Conservation (phyloP, 2,888 invertebrate genomes). For the Drosophila subsilvestris region DNA sequence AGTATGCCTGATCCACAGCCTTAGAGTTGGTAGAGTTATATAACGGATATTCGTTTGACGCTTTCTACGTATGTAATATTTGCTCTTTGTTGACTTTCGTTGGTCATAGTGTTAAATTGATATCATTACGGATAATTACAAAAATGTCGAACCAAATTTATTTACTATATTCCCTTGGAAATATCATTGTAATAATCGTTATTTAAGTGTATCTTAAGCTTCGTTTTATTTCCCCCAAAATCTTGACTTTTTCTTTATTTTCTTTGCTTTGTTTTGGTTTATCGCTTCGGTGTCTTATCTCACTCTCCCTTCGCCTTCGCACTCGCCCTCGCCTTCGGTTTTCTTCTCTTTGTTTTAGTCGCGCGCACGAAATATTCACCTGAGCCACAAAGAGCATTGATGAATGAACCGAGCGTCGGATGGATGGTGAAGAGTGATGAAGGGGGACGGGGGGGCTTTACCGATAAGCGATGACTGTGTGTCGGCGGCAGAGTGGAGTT, state of each 20-base stretch:
- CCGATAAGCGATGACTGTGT: conserved; percentile 70
- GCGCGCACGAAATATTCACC: conserved; percentile 63
- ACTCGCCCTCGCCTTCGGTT: conserved; percentile 28
- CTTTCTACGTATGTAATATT: no score
- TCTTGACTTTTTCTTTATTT: conserved; percentile 5
- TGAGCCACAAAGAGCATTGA: conserved; percentile 51
- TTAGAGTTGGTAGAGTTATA: no score
- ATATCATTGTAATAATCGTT: background rate
- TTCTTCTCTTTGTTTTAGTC: conserved; percentile 56
- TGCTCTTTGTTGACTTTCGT: no score
- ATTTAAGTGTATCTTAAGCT: background rate
- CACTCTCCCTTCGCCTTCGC: conserved; percentile 19
- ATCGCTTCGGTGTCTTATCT: conserved; percentile 44
- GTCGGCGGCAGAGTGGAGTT: conserved; percentile 52
- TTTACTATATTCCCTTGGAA: background rate
- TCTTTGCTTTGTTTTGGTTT: conserved; percentile 38
- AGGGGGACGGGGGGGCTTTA: conserved; percentile 5
- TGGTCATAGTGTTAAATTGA: no score
- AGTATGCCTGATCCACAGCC: no score
- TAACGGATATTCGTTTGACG: no score
- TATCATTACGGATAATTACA: background rate
- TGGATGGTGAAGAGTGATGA: background rate
- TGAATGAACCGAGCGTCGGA: conserved; percentile 59
- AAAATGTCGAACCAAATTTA: background rate
- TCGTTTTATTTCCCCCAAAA: background rate